These are phyloP conservation scores for Fregata magnificens DNA, from an alignment of 2,113 vertebrate genomes.

Conservation along the genomic window DNA sequence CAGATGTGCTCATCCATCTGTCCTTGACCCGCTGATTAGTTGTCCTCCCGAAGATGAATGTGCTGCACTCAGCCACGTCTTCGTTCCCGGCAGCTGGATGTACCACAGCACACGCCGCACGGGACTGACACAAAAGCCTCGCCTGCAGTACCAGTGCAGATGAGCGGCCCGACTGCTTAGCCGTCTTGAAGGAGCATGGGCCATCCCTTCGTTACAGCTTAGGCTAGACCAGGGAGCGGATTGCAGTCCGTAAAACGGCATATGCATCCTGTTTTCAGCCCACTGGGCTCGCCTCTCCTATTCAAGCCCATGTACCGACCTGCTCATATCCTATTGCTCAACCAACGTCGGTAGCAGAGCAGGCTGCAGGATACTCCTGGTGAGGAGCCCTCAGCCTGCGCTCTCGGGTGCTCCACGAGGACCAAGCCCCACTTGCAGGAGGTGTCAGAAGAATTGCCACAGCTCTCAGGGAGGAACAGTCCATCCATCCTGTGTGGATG, in stretches of 20 bases:
- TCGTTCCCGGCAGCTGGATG: background rate
- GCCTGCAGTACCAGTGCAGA: too few species aligned
- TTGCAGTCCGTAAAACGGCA: rapidly evolving
- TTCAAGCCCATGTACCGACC: rapidly evolving
- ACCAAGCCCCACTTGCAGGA: background rate
- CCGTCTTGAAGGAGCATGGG: background rate
- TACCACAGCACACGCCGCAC: rapidly evolving
- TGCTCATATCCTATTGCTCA: background rate
- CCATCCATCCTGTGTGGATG: background rate
- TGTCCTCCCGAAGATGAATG: background rate
- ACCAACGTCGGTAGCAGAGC: background rate
- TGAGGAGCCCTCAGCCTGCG: background rate
- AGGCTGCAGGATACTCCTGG: background rate
- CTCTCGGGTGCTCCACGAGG: background rate
- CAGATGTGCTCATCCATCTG: background rate
- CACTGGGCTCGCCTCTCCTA: rapidly evolving
- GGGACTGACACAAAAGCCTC: background rate
- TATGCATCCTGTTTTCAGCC: rapidly evolving
- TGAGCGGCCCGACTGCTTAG: background rate
- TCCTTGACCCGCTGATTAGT: background rate
- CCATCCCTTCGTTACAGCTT: background rate
- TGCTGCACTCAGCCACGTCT: background rate
- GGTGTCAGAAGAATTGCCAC: background rate
- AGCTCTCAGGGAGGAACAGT: too few species aligned
- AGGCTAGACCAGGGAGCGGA: too few species aligned